Percentiles rank a stretch among this genome's conserved stretches.
Evolutionary conservation across 2,113 vertebrate species (phyloP).

Genomic region (Elaphurus davidianus): DNA sequence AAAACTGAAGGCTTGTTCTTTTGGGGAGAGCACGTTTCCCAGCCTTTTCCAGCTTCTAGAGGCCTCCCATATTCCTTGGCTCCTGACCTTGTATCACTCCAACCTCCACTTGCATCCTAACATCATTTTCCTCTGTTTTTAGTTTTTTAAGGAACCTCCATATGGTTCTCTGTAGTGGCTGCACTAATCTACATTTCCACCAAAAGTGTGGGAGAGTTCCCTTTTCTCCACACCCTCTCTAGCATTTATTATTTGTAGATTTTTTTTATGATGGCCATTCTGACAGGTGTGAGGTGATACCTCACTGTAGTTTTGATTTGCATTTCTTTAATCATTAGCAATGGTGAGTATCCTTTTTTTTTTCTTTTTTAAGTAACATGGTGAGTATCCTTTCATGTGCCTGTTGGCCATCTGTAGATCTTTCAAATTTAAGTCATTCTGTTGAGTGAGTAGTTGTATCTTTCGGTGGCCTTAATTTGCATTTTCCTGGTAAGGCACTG

Average conservation of each 20-base stretch:
- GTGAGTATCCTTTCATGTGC: neutral
- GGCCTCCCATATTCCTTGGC: neutral
- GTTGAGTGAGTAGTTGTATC: neutral
- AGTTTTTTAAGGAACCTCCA: neutral
- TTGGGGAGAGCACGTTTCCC: neutral
- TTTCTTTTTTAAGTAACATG: too few species aligned
- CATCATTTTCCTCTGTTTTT: neutral
- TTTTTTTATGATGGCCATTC: neutral
- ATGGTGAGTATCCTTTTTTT: neutral
- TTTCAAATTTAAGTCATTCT: conserved; percentile 1
- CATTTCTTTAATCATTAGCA: neutral
- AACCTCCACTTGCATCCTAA: neutral
- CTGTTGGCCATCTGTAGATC: neutral
- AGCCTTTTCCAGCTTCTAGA: neutral
- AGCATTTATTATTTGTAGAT: neutral
- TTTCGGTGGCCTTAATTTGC: neutral
- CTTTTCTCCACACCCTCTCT: neutral
- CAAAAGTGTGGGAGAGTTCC: neutral
- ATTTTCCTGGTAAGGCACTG: neutral
- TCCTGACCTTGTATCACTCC: neutral
- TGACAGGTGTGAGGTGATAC: neutral
- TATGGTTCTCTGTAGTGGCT: neutral
- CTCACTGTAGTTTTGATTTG: neutral
- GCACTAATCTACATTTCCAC: neutral
- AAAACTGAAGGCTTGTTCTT: neutral